Base-by-base conservation (phyloP, 2,113 vertebrate species). In the Egretta garzetta region DNA sequence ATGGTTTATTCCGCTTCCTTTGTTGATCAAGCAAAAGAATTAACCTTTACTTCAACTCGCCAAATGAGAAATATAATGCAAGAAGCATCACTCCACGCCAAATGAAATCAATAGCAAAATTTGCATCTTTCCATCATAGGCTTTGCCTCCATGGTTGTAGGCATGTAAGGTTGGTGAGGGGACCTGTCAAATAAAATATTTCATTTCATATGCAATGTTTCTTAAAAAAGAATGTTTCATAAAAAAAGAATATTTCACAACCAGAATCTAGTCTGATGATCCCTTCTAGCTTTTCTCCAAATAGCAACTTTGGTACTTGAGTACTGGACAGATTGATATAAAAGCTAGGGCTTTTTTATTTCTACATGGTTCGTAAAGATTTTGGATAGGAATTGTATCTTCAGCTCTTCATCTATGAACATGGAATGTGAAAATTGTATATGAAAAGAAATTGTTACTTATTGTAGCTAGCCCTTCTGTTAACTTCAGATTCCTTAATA, bases 11-110 rank as follows among this genome's bases (percentile, higher is more conserved):
- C 75, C 53, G 14, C 94, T 89, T 96, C 91, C 59, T 88, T 96
- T 97, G 71, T 94, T 97, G 84, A 75, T 93, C 45, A 33, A 80
- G 80, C 85, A 95, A 76, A 97, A 66, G 73, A 96, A 96, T 96
- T 90, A 97, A 95, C 80, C 94, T 88, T 86, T 95, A 75, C 59
- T 96, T 96, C 71, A 66, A 27, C 88, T 93, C 94, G 80, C 47
- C 63, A 10, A 86, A 59, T 71, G 35, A 96, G 55, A 95, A 91
- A 93, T 67, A 47, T 52, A 93, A 83, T 49, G 66, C 56, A 66
- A 91, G 37, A 76, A 91, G 52, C 28, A 71, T 64, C 52, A 43
- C 50, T 70, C 59, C 32, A 8, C 63, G 20, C 45, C 64, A 50
- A 84, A 86, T 59, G 32, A 93, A 83, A 86, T 52, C 35, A 64